These are phyloP conservation scores for Ryuthela nishihirai DNA, from an alignment of 2,888 invertebrate species.

Conservation along the genomic window DNA sequence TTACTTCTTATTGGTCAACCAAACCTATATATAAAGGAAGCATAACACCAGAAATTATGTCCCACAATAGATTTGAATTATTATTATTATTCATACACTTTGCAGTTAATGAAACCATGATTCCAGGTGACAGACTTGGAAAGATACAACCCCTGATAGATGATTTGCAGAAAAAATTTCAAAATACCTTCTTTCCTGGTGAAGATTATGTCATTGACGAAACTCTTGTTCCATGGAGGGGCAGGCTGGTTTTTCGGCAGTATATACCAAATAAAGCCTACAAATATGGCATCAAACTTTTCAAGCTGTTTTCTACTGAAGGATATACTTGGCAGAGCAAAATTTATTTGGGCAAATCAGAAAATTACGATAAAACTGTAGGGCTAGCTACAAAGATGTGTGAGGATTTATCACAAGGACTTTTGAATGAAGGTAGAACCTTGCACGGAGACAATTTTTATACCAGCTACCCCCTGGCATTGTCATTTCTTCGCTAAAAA, in stretches of 20 bases:
- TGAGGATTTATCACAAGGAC: too few species aligned
- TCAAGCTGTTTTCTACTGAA: slow-evolving; percentile 45
- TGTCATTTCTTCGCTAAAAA: too few species aligned
- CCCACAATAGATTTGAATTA: slow-evolving; percentile 1
- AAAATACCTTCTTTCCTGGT: slow-evolving; percentile 2
- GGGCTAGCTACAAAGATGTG: too few species aligned
- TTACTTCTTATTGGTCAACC: not conserved
- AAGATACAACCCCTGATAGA: slow-evolving; percentile 17
- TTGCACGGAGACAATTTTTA: too few species aligned
- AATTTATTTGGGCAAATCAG: not conserved
- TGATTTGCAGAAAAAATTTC: not conserved
- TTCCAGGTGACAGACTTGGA: not conserved
- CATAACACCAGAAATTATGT: not conserved
- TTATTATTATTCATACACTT: slow-evolving; percentile 8
- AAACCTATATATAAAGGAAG: not conserved
- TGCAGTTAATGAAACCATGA: slow-evolving; percentile 1
- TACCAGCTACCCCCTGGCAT: too few species aligned
- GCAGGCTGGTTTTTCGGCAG: slow-evolving; percentile 46
- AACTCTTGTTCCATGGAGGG: slow-evolving; percentile 46
- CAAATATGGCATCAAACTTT: slow-evolving; percentile 47
- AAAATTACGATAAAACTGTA: too few species aligned
- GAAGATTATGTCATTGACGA: slow-evolving; percentile 44
- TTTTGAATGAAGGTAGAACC: too few species aligned
- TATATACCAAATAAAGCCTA: slow-evolving; percentile 46
- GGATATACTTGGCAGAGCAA: slow-evolving; percentile 10